These are phyloP conservation scores for Eugnorisma glareosa DNA, from an alignment of 2,888 invertebrate species.

Conservation along the genomic window DNA sequence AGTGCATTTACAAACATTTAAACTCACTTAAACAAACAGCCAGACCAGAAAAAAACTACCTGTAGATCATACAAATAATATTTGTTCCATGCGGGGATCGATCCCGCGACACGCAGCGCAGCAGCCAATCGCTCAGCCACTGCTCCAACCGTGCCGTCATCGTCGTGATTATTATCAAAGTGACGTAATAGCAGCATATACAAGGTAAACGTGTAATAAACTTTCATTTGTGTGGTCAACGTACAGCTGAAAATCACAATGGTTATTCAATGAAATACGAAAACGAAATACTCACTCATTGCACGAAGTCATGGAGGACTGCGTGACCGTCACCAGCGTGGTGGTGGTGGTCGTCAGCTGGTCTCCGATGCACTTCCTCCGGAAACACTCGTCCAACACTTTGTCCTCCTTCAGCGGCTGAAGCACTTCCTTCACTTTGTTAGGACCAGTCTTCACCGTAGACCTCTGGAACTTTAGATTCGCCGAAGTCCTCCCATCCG, in stretches of 20 bases:
- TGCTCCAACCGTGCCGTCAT: too few species aligned
- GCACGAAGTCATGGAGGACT: conserved; percentile 86
- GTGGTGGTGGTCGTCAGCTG: conserved; percentile 85
- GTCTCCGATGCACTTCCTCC: conserved; percentile 86
- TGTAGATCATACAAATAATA: too few species aligned
- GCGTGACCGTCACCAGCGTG: conserved; percentile 86
- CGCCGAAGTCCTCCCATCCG: conserved; percentile 84
- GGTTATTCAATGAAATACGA: not conserved
- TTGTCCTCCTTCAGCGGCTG: conserved; percentile 84
- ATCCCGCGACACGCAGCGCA: too few species aligned
- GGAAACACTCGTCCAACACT: conserved; percentile 80
- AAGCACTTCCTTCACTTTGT: conserved; percentile 82
- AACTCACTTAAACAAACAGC: too few species aligned
- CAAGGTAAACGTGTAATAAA: not conserved
- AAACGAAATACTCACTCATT: conserved; percentile 87
- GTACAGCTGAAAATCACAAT: not conserved
- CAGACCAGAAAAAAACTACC: too few species aligned
- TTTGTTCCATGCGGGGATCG: too few species aligned
- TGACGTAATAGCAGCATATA: not conserved
- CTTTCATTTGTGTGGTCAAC: not conserved
- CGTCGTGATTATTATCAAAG: conserved; percentile 5
- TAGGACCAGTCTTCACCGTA: conserved; percentile 84
- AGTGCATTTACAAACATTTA: too few species aligned
- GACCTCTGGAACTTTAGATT: conserved; percentile 86
- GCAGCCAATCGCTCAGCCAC: too few species aligned